A percentile compares a stretch with the other conserved stretches of the same genome.
Evolutionary conservation across 2,113 vertebrate species (phyloP).

Genomic region (Hiodon tergisus): DNA sequence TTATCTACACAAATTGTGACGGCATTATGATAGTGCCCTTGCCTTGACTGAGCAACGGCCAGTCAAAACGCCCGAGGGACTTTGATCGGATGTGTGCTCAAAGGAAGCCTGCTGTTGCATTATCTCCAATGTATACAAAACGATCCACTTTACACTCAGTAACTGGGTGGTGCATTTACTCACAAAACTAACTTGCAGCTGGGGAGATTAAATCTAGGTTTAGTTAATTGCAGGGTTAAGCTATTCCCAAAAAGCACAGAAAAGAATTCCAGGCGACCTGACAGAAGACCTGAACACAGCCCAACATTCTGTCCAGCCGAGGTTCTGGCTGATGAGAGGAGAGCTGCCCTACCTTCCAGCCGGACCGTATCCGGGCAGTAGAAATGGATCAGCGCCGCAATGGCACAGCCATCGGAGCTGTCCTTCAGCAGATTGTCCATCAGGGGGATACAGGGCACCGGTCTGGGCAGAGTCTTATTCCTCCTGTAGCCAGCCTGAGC

Average conservation of each 20-base stretch:
- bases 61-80: background rate
- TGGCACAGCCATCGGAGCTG: constrained; percentile 83
- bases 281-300: background rate
- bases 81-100: background rate
- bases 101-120: background rate
- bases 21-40: background rate
- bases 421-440: constrained; percentile 93
- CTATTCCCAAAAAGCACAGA: background rate
- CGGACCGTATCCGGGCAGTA: constrained; percentile 83
- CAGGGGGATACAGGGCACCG: constrained; percentile 77
- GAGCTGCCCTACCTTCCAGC: constrained; percentile 70
- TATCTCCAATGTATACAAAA: background rate
- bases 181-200: background rate
- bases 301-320: background rate
- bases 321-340: background rate
- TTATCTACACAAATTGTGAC: background rate
- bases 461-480: constrained; percentile 72
- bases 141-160: background rate
- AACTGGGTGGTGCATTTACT: background rate
- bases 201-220: background rate
- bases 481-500: constrained; percentile 80
- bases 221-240: background rate
- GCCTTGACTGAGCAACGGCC: background rate
- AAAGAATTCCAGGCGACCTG: background rate
- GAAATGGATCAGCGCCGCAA: constrained; percentile 87